Evolutionary conservation across 2,797 vertebrate species (phyloP), one percentile per base, ranked within the genome.

Genomic region (Anguilla pacifica): DNA sequence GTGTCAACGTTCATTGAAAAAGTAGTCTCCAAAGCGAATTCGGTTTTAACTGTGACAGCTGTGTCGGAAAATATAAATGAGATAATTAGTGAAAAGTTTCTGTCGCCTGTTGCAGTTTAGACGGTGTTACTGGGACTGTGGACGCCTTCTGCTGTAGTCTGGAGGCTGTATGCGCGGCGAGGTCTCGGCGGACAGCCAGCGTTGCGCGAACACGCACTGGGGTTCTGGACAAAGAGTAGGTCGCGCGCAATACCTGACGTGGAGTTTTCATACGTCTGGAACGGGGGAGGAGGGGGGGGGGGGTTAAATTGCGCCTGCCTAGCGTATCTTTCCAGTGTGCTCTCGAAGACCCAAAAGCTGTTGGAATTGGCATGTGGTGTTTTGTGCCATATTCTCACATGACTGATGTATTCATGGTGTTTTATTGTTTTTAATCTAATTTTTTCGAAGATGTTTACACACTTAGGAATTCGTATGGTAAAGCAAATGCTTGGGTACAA

Each of bases 131-230:
- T 57, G 82, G 53, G 51, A 55, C 79, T 19, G 77, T 49, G 77
- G 77, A 55, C 53, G 28, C 82, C 82, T n/a, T 84, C 11, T 57
- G n/a, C 82, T 57, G 51, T 2, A 49, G 77, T 79, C 25, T 19
- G 39, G 10, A 83, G 9, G 31, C 15, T 59, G 5, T 31, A 67
- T 15, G 74, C 11, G 15, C 83, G n/a, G 70, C 77, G 74, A 88
- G 72, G 17, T 84, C 31, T 72, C 79, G 39, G 82, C 79, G n/a
- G 61, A 84, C 88, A 79, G n/a, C 81, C 85, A 86, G 43, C 64
- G 49, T 74, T 85, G 85, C 79, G 74, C 77, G 64, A 83, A 61
- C 53, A 55, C n/a, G 67, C 85, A 31, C 31, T 31, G 94, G 93
- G 82, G 6, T 28, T 87, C 72, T 79, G 88, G 86, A 87, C 88